A percentile compares a stretch with the other conserved stretches of the same genome.
These are phyloP conservation scores for Hydraecia micacea DNA, from an alignment of 2,888 invertebrate genomes.

Conservation along the genomic window DNA sequence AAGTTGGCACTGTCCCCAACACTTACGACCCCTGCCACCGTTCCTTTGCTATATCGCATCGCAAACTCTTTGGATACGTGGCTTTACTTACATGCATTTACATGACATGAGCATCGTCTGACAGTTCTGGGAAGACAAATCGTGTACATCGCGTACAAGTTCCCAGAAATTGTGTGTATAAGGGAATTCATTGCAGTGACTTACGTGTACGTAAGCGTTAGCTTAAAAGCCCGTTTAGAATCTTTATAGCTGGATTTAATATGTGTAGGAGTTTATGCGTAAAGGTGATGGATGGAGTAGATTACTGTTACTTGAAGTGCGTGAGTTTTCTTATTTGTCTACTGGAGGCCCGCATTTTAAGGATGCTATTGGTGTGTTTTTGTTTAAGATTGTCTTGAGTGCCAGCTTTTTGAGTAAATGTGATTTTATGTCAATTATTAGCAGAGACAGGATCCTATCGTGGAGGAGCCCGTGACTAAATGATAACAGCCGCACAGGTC, in stretches of 20 bases:
- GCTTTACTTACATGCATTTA: slow-evolving; percentile 67
- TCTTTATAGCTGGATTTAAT: slow-evolving; percentile 58
- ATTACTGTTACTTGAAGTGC: slow-evolving; percentile 27
- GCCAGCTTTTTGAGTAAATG: not conserved
- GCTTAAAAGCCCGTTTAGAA: slow-evolving; percentile 64
- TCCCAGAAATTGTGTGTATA: slow-evolving; percentile 63
- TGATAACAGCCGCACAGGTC: too few relatives aligned
- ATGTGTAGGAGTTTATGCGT: slow-evolving; percentile 55
- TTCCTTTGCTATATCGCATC: slow-evolving; percentile 44
- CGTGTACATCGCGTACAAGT: slow-evolving; percentile 70
- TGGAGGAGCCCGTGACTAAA: not conserved
- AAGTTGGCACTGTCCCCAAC: slow-evolving; percentile 51
- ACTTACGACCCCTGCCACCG: slow-evolving; percentile 35
- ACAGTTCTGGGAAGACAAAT: slow-evolving; percentile 77
- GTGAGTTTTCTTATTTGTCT: slow-evolving; percentile 39
- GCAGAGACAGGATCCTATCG: not conserved
- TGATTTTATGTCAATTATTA: not conserved
- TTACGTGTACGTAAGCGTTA: slow-evolving; percentile 54
- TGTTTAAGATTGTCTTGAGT: not conserved
- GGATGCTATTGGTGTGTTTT: not conserved
- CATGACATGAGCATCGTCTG: slow-evolving; percentile 73
- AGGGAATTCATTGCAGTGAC: slow-evolving; percentile 64
- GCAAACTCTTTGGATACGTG: slow-evolving; percentile 47
- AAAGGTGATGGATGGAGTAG: slow-evolving; percentile 48
- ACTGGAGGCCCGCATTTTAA: not conserved